Conservation (phyloP, 2,888 invertebrate genomes). For the Neoscelio sp. region DNA sequence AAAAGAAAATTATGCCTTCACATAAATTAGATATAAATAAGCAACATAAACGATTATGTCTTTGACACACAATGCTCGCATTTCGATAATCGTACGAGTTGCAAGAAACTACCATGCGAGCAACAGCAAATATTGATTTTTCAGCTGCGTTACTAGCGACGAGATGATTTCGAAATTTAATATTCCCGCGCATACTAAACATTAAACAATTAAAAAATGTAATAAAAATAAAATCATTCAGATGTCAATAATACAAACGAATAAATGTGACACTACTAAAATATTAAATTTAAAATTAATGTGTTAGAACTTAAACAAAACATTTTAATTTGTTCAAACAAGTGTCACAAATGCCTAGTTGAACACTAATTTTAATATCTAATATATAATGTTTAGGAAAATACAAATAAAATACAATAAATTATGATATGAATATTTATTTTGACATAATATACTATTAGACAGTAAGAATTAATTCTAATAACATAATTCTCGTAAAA, state of each 20-base stretch:
- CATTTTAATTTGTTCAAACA: no score
- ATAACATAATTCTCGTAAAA: no score
- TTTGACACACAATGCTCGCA: slow-evolving; percentile 34
- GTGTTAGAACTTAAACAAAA: no score
- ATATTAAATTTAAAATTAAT: no score
- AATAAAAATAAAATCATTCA: no score
- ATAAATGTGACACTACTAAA: no score
- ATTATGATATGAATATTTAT: slow-evolving; percentile 17
- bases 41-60: slow-evolving; percentile 25
- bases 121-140: slow-evolving; percentile 77
- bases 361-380: no score
- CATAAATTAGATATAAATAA: slow-evolving; percentile 25
- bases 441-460: slow-evolving; percentile 5
- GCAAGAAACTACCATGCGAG: slow-evolving; percentile 66
- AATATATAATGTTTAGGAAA: no score
- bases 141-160: slow-evolving; percentile 48
- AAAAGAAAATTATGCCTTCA: slow-evolving; percentile 3
- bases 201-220: not conserved
- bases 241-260: no score
- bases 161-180: slow-evolving; percentile 34
- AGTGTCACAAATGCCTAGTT: no score
- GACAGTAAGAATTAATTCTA: no score
- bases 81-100: slow-evolving; percentile 27
- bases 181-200: slow-evolving; percentile 43
- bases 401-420: not conserved